A percentile compares a stretch with the other conserved stretches of the same genome.
Evolutionary conservation across 2,888 invertebrate genomes (phyloP).

Genomic region (Protophormia terraenovae): DNA sequence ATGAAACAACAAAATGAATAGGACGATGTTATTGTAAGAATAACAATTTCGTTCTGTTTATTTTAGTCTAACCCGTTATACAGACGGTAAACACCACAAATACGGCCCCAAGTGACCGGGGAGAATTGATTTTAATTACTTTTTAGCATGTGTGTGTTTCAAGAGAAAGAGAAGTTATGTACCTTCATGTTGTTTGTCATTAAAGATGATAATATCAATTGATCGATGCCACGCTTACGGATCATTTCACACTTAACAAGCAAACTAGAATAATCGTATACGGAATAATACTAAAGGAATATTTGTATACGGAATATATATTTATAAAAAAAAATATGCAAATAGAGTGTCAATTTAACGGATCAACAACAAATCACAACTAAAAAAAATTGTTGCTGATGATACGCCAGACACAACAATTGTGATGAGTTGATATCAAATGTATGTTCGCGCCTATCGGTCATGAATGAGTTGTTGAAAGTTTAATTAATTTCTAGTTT

Average conservation of each 20-base stretch:
- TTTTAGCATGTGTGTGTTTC: neutral
- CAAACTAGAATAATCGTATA: conserved; percentile 34
- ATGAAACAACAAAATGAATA: conserved; percentile 14
- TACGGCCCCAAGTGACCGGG: conserved; percentile 19
- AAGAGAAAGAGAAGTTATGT: conserved; percentile 28
- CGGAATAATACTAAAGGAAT: conserved; percentile 8
- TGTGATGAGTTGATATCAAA: conserved; percentile 64
- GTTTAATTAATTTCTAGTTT: conserved; percentile 75
- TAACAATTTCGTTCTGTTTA: conserved; percentile 66
- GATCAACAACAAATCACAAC: conserved; percentile 71
- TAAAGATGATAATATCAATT: conserved; percentile 59
- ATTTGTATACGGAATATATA: neutral
- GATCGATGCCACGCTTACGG: conserved; percentile 67
- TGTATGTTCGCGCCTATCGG: conserved; percentile 45
- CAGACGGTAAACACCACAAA: conserved; percentile 46
- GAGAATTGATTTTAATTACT: conserved; percentile 1
- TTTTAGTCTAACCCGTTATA: conserved; percentile 69
- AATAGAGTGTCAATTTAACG: conserved; percentile 76
- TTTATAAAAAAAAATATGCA: conserved; percentile 44
- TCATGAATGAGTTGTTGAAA: conserved; percentile 75
- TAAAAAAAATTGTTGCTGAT: neutral
- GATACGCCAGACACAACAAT: conserved; percentile 25
- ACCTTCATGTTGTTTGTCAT: conserved; percentile 49
- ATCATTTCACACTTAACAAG: conserved; percentile 69
- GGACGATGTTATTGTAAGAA: conserved; percentile 35